Conservation (phyloP, 2,113 vertebrate genomes). For the Myrmecophaga tridactyla region DNA sequence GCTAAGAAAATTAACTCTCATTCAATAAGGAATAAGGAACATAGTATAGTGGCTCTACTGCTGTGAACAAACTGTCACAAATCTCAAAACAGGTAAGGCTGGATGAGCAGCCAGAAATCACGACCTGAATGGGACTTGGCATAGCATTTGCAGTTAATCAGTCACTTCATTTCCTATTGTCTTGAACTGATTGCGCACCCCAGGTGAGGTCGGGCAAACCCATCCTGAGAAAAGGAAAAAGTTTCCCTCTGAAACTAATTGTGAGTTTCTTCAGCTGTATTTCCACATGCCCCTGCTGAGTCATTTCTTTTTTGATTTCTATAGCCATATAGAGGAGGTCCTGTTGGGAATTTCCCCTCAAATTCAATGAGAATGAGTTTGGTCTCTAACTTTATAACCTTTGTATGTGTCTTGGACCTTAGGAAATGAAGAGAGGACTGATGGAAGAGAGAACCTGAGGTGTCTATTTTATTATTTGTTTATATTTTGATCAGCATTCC, state of each 20-base stretch:
- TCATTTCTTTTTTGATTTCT: neutral
- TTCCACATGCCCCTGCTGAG: neutral
- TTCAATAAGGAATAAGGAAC: neutral
- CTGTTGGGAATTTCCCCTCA: neutral
- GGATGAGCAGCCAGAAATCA: neutral
- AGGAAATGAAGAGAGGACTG: neutral
- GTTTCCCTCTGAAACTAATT: neutral
- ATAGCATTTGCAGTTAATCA: neutral
- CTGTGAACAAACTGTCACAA: neutral
- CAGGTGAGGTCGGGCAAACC: neutral
- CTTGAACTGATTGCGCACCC: neutral
- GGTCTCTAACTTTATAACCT: neutral
- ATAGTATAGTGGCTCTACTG: neutral
- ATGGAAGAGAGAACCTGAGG: neutral
- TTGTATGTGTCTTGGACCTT: neutral
- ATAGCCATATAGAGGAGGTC: neutral
- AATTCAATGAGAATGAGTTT: neutral
- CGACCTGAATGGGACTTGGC: neutral
- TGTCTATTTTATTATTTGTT: neutral
- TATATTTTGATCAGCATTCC: neutral
- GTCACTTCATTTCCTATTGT: neutral
- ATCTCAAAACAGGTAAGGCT: neutral
- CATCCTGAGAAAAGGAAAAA: neutral
- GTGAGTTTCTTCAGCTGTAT: neutral
- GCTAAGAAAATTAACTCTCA: neutral